Base-by-base conservation (phyloP, 2,888 invertebrate species). In the Lasius fuliginosus region DNA sequence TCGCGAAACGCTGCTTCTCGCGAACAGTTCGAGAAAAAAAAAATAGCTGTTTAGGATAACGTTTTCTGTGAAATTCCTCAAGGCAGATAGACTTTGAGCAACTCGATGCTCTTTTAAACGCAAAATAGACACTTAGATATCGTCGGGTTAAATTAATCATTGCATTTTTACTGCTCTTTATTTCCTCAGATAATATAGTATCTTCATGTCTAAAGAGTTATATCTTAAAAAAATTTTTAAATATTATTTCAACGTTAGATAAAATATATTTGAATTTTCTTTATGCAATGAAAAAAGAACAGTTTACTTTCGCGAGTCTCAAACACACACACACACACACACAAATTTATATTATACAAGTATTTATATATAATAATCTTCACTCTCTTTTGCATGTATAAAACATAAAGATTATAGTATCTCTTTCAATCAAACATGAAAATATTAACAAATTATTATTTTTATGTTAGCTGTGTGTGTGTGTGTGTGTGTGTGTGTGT, bases 1-100 rank as follows among this genome's bases (percentile, higher is more conserved):
- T 42, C 76, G 85, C 64, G 77, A 73, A 82, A 86, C 58, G 56
- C 27, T 42, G 27, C 67, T 67, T 73, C 65, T 64, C 73, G 82
- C 83, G 77, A 68, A 33, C 18, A 64, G 15, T 68, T 64, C 30
- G 58, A 76, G 11, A 76, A 18, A 33, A 33, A 33, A 5, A 36
- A 36, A 36, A 36, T 5, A 36, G 36, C n/a, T 62, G 12, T 46
- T 49, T 18, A 46, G 23, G 12, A 46, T 27, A 9, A 42, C 9
- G 6, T 56, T 53, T 76, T 53, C 68, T 53, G 46, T 42, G 46
- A 82, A 76, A 58, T 27, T 58, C 30, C 36, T 49, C n/a, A 15
- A 58, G 9, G 64, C 15, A 42, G 49, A 27, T 62, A n/a, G 67
- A 65, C 4, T 49, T 49, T 49, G 23, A 75, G 49, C 33, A 49